phyloP scores from a whole-genome alignment of 2,888 invertebrate genomes.

The Agriopis marginaria region DNA sequence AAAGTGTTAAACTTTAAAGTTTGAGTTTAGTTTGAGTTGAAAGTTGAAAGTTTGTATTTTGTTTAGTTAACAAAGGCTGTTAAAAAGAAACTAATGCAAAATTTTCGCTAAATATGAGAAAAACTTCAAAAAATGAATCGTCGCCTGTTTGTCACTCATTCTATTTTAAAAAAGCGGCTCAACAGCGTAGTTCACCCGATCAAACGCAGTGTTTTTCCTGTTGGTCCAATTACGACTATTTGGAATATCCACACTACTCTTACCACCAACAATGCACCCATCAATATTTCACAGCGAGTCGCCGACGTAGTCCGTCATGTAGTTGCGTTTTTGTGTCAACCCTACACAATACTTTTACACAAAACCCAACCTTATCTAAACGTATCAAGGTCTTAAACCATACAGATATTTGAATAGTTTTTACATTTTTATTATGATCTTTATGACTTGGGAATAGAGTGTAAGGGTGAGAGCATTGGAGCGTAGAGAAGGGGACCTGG shows the following conservation, averaged over 20 bases:
- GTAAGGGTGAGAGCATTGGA: conserved; percentile 40
- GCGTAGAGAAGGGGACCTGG: conserved; percentile 42
- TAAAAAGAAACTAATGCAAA: too few relatives aligned
- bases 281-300: conserved; percentile 80
- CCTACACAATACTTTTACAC: conserved; percentile 34
- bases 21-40: too few relatives aligned
- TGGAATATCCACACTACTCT: conserved; percentile 60
- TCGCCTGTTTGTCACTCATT: too few relatives aligned
- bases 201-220: too few relatives aligned
- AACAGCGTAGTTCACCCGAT: too few relatives aligned
- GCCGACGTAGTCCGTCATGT: conserved; percentile 76
- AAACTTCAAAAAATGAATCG: too few relatives aligned
- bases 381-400: conserved; percentile 14
- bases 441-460: conserved; percentile 45
- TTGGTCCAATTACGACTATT: neutral
- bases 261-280: conserved; percentile 77
- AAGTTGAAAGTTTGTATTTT: too few relatives aligned
- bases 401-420: conserved; percentile 21
- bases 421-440: conserved; percentile 53
- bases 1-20: too few relatives aligned
- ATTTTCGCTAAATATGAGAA: too few relatives aligned
- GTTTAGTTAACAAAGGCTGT: too few relatives aligned
- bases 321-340: conserved; percentile 71
- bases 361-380: conserved; percentile 33
- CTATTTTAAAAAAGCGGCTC: too few relatives aligned